Base-by-base conservation (phyloP, 53 echinoderm and acorn worm species). In the Holothuria leucospilota region DNA sequence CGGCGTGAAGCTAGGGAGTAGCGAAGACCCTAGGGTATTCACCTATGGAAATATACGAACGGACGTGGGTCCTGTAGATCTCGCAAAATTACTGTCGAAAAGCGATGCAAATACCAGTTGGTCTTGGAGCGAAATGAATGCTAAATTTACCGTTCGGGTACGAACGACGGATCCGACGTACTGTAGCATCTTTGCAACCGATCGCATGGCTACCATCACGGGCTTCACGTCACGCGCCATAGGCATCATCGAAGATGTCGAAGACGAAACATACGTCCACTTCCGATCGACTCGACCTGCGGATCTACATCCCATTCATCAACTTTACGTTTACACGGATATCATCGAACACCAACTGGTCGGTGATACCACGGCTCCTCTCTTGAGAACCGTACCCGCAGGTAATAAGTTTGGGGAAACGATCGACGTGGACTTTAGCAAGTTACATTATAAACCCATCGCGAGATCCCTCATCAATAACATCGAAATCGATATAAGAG, bases 281-380 rank as follows among this genome's bases (percentile, higher is more conserved):
- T 78, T 51, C 13, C 28, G 2, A 21, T 26, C 28, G 20, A 10
- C 4, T 53, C 53, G 59, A 11, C 53, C 59, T 21, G 23, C 51
- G n/a, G 78, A 78, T 78, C 23, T 18, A 21, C 46, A 52, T 25
- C 78, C 78, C 7, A 21, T 78, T 25, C 56, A 58, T 10, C 24
- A 78, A 49, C 74, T 74, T 34, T 74, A 34, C 39, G 2, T 53
- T 0, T 74, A 74, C 25, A 74, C 74, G 4, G 39, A 74, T 41
- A 74, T 74, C 6, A 74, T 8, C 42, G 74, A 70, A 27, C 28
- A 70, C 77, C 89, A 94, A 59, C 56, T 82, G 49, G 95, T 95
- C 20, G 95, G 95, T 4, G 95, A 95, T 61, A 72, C 77, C 8
- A 82, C 68, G 13, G 92, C 88, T 1, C 94, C 95, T 14, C 46